Evolutionary conservation across 2,797 vertebrate genomes (phyloP).

Genomic region (Darevskia mixta): DNA sequence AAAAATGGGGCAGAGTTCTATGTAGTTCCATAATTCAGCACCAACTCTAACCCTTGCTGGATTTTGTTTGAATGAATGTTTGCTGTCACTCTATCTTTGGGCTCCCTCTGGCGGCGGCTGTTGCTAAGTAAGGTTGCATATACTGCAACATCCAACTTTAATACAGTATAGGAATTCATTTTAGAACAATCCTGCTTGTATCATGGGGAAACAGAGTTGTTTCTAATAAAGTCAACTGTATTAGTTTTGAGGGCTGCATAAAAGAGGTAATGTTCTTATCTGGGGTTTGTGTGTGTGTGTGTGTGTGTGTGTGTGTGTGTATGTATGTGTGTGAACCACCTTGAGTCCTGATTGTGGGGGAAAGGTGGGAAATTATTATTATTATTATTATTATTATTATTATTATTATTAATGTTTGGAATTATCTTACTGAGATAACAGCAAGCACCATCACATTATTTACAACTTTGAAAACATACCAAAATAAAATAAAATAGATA

Average conservation of each 20-base stretch:
- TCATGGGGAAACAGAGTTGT: not conserved
- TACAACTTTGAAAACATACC: not conserved
- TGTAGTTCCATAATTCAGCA: not conserved
- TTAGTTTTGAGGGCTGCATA: not conserved
- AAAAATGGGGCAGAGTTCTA: not conserved
- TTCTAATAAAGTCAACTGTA: not conserved
- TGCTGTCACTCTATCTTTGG: constrained; percentile 51
- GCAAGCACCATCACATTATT: not conserved
- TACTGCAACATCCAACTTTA: not conserved
- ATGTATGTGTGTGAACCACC: no score
- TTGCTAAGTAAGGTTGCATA: not conserved
- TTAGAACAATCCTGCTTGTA: not conserved
- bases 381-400: no score
- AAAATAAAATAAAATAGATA: not conserved
- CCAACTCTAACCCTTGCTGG: accelerated
- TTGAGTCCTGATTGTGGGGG: no score
- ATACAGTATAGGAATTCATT: not conserved
- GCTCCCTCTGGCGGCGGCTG: constrained; percentile 64
- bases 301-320: no score
- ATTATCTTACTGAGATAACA: not conserved
- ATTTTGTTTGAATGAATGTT: not conserved
- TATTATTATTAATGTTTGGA: not conserved
- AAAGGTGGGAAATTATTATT: no score
- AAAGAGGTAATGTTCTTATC: not conserved
- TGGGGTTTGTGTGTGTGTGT: no score